These are phyloP conservation scores for Enoplosus armatus DNA, from an alignment of 2,797 vertebrate genomes.

Conservation along the genomic window DNA sequence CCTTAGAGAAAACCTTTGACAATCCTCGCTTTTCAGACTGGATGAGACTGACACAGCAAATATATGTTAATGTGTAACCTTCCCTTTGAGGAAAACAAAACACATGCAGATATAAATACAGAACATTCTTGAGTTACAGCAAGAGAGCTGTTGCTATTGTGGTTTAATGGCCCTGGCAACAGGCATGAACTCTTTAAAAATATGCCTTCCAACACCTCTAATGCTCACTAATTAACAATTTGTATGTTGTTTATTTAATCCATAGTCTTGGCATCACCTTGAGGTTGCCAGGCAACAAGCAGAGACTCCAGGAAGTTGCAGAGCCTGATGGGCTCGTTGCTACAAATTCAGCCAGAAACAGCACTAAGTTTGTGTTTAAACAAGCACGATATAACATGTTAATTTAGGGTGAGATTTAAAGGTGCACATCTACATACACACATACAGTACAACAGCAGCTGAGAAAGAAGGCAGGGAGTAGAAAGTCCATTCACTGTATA, in stretches of 20 bases:
- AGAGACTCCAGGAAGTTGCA: neutral
- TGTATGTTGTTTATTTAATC: neutral
- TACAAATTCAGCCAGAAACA: neutral
- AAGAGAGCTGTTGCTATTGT: neutral
- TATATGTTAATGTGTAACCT: constrained; percentile 12
- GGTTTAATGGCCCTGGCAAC: accelerated
- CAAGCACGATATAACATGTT: neutral
- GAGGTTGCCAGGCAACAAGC: neutral
- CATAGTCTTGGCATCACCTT: too few relatives aligned
- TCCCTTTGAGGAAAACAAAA: neutral
- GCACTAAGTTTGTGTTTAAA: neutral
- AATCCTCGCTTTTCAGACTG: constrained; percentile 17
- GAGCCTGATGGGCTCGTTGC: neutral
- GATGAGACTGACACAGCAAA: constrained; percentile 32
- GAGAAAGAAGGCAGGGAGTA: neutral
- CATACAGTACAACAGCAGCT: neutral
- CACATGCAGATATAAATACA: neutral
- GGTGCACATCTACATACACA: neutral
- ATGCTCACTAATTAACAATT: neutral
- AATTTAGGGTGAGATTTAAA: neutral
- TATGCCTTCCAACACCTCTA: neutral
- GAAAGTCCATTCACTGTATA: neutral
- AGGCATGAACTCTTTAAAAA: neutral
- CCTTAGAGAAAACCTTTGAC: neutral
- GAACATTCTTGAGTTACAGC: neutral